phyloP scores from a whole-genome alignment of 2,797 vertebrate genomes.

The Sciurus vulgaris region DNA sequence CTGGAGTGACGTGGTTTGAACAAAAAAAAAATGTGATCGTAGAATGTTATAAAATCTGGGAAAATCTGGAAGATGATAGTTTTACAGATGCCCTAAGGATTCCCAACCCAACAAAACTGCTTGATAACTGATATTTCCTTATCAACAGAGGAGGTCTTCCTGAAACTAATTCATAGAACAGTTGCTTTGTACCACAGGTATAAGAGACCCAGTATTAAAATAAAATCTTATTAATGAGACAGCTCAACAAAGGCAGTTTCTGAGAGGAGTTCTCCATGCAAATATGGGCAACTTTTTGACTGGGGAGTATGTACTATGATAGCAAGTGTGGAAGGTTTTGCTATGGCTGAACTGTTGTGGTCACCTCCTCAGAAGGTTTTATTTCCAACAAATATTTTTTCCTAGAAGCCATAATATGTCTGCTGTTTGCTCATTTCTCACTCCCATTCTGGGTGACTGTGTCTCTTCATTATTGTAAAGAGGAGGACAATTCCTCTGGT shows the following conservation, averaged over 20 bases:
- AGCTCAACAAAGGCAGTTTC: background rate
- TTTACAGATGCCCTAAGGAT: background rate
- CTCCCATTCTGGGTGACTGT: rapidly evolving
- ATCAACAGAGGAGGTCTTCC: constrained; percentile 16
- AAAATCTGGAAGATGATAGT: constrained; percentile 11
- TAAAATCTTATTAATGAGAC: background rate
- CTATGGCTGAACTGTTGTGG: background rate
- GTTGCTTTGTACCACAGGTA: background rate
- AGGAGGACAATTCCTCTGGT: background rate
- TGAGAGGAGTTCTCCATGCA: background rate
- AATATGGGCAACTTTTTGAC: background rate
- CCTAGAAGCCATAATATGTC: background rate
- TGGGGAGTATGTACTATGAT: background rate
- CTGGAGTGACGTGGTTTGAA: constrained; percentile 43
- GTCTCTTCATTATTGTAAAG: background rate
- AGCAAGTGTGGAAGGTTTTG: background rate
- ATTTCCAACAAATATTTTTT: background rate
- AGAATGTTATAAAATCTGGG: constrained; percentile 35
- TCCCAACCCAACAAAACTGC: background rate
- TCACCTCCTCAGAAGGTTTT: background rate
- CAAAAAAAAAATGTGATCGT: constrained; percentile 2
- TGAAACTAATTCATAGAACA: constrained; percentile 20
- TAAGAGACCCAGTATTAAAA: background rate
- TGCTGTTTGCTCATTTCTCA: background rate
- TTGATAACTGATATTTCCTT: background rate